Conservation (phyloP, 2,113 vertebrate species). For the Maylandia zebra region DNA sequence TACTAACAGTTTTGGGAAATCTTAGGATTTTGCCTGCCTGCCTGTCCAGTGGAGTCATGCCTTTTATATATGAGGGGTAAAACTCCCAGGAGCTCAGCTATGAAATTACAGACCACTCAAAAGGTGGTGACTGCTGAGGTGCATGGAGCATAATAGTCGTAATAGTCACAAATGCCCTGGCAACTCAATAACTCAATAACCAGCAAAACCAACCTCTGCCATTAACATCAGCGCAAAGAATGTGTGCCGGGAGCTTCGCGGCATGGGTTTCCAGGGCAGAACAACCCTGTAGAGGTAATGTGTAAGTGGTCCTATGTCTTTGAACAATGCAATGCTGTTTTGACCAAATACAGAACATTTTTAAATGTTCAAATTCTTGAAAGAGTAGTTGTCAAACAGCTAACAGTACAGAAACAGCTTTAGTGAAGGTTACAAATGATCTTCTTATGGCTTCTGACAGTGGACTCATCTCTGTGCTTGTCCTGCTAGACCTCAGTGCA, state of each 20-base stretch:
- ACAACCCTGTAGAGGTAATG: not conserved
- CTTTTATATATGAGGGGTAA: not conserved
- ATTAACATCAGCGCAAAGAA: not conserved
- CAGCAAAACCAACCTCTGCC: not conserved
- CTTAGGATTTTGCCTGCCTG: not conserved
- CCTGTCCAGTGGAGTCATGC: not conserved
- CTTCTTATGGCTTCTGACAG: not conserved
- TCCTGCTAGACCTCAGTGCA: not conserved
- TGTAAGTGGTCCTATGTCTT: not conserved
- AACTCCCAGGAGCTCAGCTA: not conserved
- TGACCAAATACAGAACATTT: not conserved
- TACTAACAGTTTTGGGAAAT: not conserved
- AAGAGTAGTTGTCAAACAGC: not conserved
- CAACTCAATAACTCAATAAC: not conserved
- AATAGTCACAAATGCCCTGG: not conserved
- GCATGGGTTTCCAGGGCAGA: not conserved
- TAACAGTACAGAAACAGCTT: not conserved
- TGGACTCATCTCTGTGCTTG: not conserved
- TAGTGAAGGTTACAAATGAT: not conserved
- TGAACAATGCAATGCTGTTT: not conserved
- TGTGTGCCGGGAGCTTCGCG: accelerated
- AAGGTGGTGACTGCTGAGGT: not conserved
- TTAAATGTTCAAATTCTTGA: not conserved
- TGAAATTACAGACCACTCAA: accelerated
- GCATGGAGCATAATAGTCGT: not conserved